Evolutionary conservation across 2,113 vertebrate genomes (phyloP).

Genomic region (Pteropus alecto): DNA sequence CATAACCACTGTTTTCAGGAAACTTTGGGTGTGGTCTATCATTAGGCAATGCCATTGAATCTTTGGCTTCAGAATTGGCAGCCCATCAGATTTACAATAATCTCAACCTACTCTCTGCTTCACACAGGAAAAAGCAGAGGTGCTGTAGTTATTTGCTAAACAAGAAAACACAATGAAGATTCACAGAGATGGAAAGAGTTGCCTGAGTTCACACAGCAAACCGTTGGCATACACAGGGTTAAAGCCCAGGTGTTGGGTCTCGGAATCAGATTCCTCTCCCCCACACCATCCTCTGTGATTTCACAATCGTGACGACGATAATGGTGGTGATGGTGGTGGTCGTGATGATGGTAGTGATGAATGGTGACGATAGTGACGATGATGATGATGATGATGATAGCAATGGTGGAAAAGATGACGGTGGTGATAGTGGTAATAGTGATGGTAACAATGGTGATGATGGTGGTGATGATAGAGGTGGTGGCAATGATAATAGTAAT

Average conservation of each 20-base stretch:
- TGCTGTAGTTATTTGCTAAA: neutral
- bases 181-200: neutral
- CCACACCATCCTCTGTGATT: neutral
- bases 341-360: no score
- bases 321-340: neutral
- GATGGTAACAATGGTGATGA: neutral
- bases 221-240: neutral
- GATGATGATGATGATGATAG: neutral
- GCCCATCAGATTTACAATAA: neutral
- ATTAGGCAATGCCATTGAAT: neutral
- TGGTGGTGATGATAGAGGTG: neutral
- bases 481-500: neutral
- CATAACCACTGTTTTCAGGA: slow-evolving; percentile 50
- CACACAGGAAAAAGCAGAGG: neutral
- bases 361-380: no score
- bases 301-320: neutral
- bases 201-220: neutral
- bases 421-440: no score
- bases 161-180: neutral
- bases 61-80: slow-evolving; percentile 15
- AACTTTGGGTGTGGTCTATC: slow-evolving; percentile 1
- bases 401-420: no score
- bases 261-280: neutral
- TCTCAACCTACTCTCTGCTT: neutral
- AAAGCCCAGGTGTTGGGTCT: neutral